Evolutionary conservation across 2,797 vertebrate genomes (phyloP).

Genomic region (Cebuella pygmaea): DNA sequence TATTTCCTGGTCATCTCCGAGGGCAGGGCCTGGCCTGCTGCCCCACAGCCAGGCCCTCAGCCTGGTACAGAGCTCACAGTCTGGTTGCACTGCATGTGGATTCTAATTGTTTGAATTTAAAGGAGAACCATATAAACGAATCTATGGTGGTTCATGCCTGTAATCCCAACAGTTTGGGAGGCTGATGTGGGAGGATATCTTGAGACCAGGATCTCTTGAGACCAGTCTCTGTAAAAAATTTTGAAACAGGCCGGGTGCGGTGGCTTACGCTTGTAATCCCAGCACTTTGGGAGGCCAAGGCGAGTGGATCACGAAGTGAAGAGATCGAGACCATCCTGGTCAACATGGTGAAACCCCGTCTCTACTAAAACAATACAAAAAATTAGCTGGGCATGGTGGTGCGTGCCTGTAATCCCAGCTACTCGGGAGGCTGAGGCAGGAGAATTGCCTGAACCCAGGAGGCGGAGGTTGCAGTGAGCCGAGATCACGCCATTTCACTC

Average conservation of each 20-base stretch:
- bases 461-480: too few species aligned
- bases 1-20: not conserved
- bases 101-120: slow-evolving; percentile 1
- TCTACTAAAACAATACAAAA: too few species aligned
- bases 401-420: too few species aligned
- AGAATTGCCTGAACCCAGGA: too few species aligned
- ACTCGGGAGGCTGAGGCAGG: too few species aligned
- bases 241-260: not conserved
- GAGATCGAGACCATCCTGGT: too few species aligned
- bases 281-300: too few species aligned
- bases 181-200: not conserved
- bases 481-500: too few species aligned
- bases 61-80: not conserved
- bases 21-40: not conserved
- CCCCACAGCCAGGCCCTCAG: not conserved
- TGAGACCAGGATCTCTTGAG: not conserved
- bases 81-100: not conserved
- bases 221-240: not conserved
- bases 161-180: not conserved
- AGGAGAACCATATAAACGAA: not conserved
- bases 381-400: too few species aligned
- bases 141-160: not conserved
- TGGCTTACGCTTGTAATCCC: too few species aligned
- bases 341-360: too few species aligned
- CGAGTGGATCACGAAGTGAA: too few species aligned